phyloP scores from a whole-genome alignment of 2,113 vertebrate species.

The Jacana jacana region DNA sequence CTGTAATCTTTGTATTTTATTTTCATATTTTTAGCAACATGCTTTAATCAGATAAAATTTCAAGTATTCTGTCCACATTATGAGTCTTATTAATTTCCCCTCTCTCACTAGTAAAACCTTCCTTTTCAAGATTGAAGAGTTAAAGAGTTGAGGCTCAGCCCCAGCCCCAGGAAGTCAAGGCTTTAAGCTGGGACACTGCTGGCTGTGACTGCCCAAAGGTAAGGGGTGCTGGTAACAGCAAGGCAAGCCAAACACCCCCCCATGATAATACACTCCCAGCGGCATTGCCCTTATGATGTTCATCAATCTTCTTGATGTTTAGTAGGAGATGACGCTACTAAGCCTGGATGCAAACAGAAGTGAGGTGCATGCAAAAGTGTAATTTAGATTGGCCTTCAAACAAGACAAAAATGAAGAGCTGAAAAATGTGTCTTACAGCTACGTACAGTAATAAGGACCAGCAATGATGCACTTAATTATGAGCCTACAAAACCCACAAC shows the following conservation, averaged over 20 bases:
- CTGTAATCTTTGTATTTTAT: neutral
- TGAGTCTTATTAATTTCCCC: neutral
- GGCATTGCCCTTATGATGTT: fast-evolving
- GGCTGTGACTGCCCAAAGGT: neutral
- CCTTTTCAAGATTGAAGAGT: neutral
- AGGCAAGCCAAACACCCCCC: neutral
- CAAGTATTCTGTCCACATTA: neutral
- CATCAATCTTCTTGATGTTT: neutral
- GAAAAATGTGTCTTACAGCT: neutral
- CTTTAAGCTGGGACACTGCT: neutral
- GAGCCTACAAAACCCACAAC: neutral
- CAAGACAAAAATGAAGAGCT: slow-evolving; percentile 28
- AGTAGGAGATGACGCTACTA: neutral
- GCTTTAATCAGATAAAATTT: neutral
- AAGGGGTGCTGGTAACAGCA: neutral
- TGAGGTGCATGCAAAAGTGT: neutral
- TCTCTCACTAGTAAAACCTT: neutral
- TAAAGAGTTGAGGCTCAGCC: neutral
- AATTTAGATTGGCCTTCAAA: neutral
- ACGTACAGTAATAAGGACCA: neutral
- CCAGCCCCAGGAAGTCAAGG: neutral
- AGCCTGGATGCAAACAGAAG: neutral
- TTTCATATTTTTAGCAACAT: neutral
- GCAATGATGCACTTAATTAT: neutral
- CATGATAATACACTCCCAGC: neutral